phyloP scores from a whole-genome alignment of 64 coral and sea anemone species.

The Montipora capricornis region DNA sequence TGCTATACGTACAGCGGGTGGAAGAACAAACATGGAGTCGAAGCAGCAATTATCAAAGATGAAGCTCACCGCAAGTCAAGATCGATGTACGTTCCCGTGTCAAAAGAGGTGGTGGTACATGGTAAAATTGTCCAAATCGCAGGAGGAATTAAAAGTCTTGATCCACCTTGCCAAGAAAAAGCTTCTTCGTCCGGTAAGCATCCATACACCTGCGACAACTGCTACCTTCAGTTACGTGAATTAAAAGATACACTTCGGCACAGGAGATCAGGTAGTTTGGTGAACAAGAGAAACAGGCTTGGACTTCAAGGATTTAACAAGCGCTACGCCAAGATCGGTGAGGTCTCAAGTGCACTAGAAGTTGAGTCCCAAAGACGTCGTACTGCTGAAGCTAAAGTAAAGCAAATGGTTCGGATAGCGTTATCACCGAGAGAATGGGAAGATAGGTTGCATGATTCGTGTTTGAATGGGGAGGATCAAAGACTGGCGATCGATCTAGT shows the following conservation, averaged over 20 bases:
- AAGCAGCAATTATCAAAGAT: background rate
- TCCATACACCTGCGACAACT: constrained; percentile 68
- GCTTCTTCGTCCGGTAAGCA: constrained; percentile 20
- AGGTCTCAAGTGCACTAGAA: constrained; percentile 28
- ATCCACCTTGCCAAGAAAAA: constrained; percentile 43
- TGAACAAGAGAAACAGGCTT: background rate
- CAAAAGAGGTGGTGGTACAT: background rate
- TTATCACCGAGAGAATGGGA: background rate
- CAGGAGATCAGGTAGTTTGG: constrained; percentile 13
- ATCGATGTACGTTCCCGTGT: too few species aligned
- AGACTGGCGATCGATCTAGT: too few species aligned
- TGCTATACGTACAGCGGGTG: background rate
- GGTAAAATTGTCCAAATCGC: background rate
- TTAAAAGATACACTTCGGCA: constrained; percentile 26
- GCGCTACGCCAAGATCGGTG: constrained; percentile 42
- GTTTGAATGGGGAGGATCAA: too few species aligned
- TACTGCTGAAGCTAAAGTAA: constrained; percentile 24
- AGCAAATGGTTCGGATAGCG: constrained; percentile 28
- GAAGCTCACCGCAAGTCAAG: background rate
- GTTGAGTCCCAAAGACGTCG: background rate
- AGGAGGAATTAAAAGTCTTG: constrained; percentile 63
- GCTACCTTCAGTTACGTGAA: constrained; percentile 39
- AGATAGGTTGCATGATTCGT: too few species aligned
- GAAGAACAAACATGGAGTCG: constrained; percentile 42
- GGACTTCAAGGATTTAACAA: constrained; percentile 29